Evolutionary conservation across 2,113 vertebrate species (phyloP).

Genomic region (Microcebus griseorufus): DNA sequence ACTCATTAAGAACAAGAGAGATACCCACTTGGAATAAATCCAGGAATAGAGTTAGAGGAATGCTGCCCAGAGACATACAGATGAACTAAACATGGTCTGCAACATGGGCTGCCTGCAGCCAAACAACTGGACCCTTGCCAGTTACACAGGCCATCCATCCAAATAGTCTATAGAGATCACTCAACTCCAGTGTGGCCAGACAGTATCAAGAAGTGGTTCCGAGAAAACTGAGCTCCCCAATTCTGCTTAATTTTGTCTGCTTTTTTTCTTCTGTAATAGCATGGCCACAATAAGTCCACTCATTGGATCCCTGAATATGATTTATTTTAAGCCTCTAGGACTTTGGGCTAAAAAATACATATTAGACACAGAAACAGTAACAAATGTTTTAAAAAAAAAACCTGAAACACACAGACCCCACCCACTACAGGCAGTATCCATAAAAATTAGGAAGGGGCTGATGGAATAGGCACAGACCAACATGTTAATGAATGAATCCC

Average conservation of each 20-base stretch:
- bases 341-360: background rate
- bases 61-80: slow-evolving; percentile 25
- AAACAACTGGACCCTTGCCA: slow-evolving; percentile 1
- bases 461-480: background rate
- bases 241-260: background rate
- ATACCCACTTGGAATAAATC: slow-evolving; percentile 51
- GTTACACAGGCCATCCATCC: background rate
- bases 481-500: background rate
- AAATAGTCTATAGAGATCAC: background rate
- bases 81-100: slow-evolving; percentile 35
- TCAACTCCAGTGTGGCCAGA: background rate
- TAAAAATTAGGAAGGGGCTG: background rate
- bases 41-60: slow-evolving; percentile 51
- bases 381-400: background rate
- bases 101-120: background rate
- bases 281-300: background rate
- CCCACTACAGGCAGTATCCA: background rate
- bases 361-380: background rate
- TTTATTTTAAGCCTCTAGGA: slow-evolving; percentile 10
- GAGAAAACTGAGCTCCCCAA: background rate
- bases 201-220: background rate
- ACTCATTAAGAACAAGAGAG: slow-evolving; percentile 60
- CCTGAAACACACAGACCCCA: background rate
- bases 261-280: slow-evolving; percentile 12
- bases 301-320: slow-evolving; percentile 24